Evolutionary conservation across 2,113 vertebrate genomes (phyloP).

Genomic region (Pelobates fuscus): DNA sequence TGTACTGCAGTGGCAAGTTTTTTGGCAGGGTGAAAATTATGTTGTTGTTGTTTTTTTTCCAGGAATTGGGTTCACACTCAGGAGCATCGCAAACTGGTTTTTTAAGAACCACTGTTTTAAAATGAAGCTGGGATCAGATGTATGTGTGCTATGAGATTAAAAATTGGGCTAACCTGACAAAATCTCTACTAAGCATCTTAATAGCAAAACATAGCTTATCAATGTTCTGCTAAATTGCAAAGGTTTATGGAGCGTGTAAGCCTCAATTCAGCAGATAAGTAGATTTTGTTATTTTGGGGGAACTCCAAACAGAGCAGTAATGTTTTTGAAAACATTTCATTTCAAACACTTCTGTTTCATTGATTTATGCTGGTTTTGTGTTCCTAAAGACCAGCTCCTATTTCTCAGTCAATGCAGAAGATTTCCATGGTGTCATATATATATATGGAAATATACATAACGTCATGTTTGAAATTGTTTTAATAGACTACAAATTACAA

Average conservation of each 20-base stretch:
- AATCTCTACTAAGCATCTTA: slow-evolving; percentile 46
- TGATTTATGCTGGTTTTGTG: slow-evolving; percentile 4
- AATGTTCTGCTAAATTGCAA: slow-evolving; percentile 52
- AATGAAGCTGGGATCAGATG: too few species aligned
- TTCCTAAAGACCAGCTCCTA: background rate
- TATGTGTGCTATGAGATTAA: too few species aligned
- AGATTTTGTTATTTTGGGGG: background rate
- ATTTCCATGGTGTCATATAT: too few species aligned
- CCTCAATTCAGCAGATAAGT: slow-evolving; percentile 36
- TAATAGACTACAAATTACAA: too few species aligned
- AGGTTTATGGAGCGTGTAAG: slow-evolving; percentile 45
- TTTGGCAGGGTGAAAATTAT: too few species aligned
- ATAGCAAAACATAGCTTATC: slow-evolving; percentile 28
- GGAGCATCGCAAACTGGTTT: too few species aligned
- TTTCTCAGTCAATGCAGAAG: background rate
- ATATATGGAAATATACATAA: too few species aligned
- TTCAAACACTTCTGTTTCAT: background rate
- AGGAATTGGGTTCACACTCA: too few species aligned
- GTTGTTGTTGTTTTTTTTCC: too few species aligned
- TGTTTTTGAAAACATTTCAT: background rate
- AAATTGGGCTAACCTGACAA: background rate
- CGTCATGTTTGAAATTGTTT: too few species aligned
- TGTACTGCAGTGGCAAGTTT: too few species aligned
- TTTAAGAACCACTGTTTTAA: too few species aligned
- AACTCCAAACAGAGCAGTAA: slow-evolving; percentile 2